Evolutionary conservation across 2,888 invertebrate genomes (phyloP).

Genomic region (Torymus texanus): DNA sequence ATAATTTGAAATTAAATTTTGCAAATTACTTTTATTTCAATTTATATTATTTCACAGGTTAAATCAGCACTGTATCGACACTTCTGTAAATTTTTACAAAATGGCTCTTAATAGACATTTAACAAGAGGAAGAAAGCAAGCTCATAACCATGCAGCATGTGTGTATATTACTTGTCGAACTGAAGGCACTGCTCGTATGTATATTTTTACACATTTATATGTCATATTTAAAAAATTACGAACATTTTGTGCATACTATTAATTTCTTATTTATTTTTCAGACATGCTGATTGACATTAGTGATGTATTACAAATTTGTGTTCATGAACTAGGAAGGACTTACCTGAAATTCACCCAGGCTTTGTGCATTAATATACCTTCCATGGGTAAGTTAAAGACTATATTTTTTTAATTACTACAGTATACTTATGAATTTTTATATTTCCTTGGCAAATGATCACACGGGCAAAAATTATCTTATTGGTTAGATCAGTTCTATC

Average conservation of each 20-base stretch:
- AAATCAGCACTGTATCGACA: slow-evolving; percentile 94
- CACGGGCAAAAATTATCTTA: too few relatives aligned
- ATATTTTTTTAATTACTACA: slow-evolving; percentile 44
- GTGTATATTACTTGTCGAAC: slow-evolving; percentile 97
- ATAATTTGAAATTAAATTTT: background rate
- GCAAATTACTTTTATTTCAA: too few relatives aligned
- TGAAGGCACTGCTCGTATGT: slow-evolving; percentile 91
- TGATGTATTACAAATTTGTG: slow-evolving; percentile 97
- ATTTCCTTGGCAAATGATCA: background rate
- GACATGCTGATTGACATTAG: slow-evolving; percentile 98
- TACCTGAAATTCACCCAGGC: slow-evolving; percentile 92
- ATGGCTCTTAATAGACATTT: slow-evolving; percentile 89
- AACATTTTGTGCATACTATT: background rate
- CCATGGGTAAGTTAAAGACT: slow-evolving; percentile 83
- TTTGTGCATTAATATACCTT: slow-evolving; percentile 92
- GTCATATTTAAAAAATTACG: background rate
- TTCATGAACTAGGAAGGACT: slow-evolving; percentile 95
- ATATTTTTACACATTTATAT: slow-evolving; percentile 12
- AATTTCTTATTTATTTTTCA: slow-evolving; percentile 66
- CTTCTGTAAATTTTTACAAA: slow-evolving; percentile 95
- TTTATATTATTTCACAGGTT: slow-evolving; percentile 75
- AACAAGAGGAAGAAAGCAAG: slow-evolving; percentile 92
- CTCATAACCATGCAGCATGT: slow-evolving; percentile 96
- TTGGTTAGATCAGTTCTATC: too few relatives aligned
- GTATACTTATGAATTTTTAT: background rate